phyloP scores from a whole-genome alignment of 2,113 vertebrate species.

The Empidonax traillii region DNA sequence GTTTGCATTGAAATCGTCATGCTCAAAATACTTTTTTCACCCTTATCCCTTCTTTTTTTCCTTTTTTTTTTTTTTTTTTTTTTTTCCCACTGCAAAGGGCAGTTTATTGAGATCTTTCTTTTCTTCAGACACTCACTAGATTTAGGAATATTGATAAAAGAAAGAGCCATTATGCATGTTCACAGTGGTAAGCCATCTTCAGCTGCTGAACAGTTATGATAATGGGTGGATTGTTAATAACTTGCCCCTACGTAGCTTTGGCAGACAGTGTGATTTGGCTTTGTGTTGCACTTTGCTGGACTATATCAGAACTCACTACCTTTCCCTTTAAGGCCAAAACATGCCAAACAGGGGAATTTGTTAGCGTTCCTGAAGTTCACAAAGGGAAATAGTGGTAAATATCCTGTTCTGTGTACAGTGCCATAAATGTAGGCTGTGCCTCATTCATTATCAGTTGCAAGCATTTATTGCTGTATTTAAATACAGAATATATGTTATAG shows the following conservation, averaged over 20 bases:
- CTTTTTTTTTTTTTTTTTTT: background rate
- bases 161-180: background rate
- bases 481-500: background rate
- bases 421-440: accelerated
- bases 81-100: background rate
- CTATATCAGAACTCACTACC: background rate
- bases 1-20: background rate
- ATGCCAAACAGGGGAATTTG: background rate
- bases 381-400: background rate
- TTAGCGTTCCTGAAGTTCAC: background rate
- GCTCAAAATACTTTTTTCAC: background rate
- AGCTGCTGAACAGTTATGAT: background rate
- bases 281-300: background rate
- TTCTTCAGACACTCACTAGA: background rate
- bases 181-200: background rate
- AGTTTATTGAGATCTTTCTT: background rate
- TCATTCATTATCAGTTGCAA: background rate
- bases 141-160: background rate
- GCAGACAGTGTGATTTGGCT: background rate
- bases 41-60: background rate
- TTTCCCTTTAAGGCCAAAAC: background rate
- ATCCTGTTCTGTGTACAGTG: background rate
- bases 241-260: accelerated
- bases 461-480: background rate
- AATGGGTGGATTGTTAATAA: background rate